These are phyloP conservation scores for Pterocles burchelli DNA, from an alignment of 2,113 vertebrate species.

Conservation along the genomic window DNA sequence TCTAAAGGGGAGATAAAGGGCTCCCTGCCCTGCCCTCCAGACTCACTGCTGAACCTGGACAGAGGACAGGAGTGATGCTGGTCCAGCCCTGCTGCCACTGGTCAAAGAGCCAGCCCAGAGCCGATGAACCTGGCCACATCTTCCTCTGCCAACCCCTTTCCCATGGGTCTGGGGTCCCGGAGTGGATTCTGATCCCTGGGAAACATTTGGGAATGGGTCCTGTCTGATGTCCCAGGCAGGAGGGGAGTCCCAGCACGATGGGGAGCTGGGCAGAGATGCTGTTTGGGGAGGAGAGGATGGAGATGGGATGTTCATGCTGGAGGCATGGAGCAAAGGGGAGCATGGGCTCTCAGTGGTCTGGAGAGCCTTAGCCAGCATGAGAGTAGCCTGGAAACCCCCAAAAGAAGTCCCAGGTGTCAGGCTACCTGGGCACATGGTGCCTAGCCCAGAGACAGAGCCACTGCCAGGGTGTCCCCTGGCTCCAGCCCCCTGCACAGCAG, in stretches of 20 bases:
- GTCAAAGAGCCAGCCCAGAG: background rate
- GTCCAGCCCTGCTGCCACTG: background rate
- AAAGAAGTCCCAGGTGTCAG: background rate
- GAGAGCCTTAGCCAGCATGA: background rate
- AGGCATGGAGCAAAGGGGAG: background rate
- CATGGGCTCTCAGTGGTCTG: background rate
- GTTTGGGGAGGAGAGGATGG: background rate
- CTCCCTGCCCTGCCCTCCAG: background rate
- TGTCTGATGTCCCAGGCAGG: background rate
- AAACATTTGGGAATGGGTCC: background rate
- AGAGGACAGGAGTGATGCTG: background rate
- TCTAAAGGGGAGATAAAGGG: background rate
- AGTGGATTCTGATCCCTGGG: background rate
- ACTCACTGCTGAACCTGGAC: accelerated
- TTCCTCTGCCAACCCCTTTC: background rate
- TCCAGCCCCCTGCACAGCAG: background rate
- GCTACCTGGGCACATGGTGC: background rate
- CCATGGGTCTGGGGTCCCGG: background rate
- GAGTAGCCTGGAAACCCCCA: background rate
- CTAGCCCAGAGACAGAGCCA: background rate
- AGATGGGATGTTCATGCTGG: background rate
- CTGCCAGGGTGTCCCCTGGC: background rate
- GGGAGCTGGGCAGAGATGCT: background rate
- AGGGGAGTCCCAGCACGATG: background rate
- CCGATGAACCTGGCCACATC: accelerated